Evolutionary conservation across 2,113 vertebrate species (phyloP).

Genomic region (Heterocephalus glaber): DNA sequence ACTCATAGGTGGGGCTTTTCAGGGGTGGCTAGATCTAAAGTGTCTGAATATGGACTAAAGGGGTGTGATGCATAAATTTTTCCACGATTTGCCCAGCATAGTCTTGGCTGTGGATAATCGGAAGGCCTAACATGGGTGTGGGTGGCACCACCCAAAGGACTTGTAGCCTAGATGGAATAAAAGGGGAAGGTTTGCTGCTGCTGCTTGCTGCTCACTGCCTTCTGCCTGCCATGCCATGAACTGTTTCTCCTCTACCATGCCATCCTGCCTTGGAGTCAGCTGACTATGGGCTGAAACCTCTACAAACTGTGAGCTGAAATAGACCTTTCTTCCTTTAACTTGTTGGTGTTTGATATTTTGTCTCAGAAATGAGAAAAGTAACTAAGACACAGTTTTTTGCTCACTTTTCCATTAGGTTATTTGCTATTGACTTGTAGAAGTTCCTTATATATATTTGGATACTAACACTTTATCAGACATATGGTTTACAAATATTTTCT

Average conservation of each 20-base stretch:
- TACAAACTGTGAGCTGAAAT: neutral
- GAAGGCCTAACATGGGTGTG: neutral
- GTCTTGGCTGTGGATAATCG: neutral
- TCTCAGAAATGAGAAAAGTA: neutral
- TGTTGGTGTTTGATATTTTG: neutral
- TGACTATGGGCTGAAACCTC: neutral
- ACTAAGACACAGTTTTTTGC: neutral
- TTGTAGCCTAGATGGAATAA: neutral
- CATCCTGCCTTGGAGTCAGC: neutral
- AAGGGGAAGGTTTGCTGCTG: neutral
- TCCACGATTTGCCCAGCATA: neutral
- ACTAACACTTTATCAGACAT: neutral
- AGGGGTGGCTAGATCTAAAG: neutral
- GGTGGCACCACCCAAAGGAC: neutral
- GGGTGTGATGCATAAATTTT: neutral
- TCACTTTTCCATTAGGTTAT: neutral
- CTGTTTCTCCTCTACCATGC: neutral
- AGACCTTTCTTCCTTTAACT: neutral
- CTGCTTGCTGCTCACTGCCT: neutral
- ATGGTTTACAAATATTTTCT: neutral
- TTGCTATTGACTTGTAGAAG: neutral
- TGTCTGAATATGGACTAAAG: neutral
- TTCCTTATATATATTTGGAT: neutral
- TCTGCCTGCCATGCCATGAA: neutral
- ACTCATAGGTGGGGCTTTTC: neutral